phyloP scores from a whole-genome alignment of 1,140 invertebrate genomes.

The Penaeus chinensis region DNA sequence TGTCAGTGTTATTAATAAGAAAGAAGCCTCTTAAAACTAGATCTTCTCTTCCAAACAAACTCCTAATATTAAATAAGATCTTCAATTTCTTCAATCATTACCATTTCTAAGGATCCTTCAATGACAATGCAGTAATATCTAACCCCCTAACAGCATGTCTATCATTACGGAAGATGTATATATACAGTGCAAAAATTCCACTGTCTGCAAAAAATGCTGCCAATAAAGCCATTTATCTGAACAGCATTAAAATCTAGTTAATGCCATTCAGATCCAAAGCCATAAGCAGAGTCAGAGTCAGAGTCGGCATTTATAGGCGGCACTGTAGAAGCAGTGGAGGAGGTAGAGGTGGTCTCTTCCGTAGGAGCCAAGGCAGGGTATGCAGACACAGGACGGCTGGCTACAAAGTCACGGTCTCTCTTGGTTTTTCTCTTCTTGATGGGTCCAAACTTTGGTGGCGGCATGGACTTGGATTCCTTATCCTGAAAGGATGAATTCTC shows the following conservation, averaged over 20 bases:
- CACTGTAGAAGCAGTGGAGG: slow-evolving; percentile 69
- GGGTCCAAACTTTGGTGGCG: slow-evolving; percentile 77
- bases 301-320: slow-evolving; percentile 66
- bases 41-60: too few species aligned
- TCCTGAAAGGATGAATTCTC: slow-evolving; percentile 62
- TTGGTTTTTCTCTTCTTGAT: slow-evolving; percentile 76
- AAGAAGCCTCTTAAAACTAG: too few species aligned
- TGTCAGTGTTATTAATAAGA: too few species aligned
- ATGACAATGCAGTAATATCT: too few species aligned
- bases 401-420: slow-evolving; percentile 56
- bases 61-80: too few species aligned
- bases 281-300: slow-evolving; percentile 83
- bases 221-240: too few species aligned
- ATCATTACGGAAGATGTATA: too few species aligned
- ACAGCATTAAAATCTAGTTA: not conserved
- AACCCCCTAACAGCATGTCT: too few species aligned
- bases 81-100: too few species aligned
- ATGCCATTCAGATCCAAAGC: slow-evolving; percentile 80
- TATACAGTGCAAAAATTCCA: too few species aligned
- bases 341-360: slow-evolving; percentile 47
- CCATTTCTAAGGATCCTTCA: too few species aligned
- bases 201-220: too few species aligned
- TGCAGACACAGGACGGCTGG: slow-evolving; percentile 47
- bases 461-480: slow-evolving; percentile 73
- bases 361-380: slow-evolving; percentile 69